Evolutionary conservation across 2,113 vertebrate genomes (phyloP).

Genomic region (Romanogobio albipinnatus): DNA sequence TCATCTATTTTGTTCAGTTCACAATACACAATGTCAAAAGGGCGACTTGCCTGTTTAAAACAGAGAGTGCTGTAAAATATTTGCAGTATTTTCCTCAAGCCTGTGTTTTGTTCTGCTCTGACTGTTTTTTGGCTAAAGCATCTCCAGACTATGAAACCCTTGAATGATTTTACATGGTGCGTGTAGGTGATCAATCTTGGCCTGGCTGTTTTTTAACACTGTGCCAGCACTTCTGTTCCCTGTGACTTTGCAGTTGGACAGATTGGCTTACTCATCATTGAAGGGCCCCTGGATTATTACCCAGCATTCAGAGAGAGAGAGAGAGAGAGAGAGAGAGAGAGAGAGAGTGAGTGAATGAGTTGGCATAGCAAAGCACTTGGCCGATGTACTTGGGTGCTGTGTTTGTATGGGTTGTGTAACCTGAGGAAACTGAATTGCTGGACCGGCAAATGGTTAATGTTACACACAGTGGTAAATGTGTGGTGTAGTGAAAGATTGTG

Average conservation of each 20-base stretch:
- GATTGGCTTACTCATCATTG: constrained; percentile 22
- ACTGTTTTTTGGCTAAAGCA: neutral
- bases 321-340: too few relatives aligned
- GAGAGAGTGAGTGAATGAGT: neutral
- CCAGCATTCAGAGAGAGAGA: constrained; percentile 3
- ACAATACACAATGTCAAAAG: neutral
- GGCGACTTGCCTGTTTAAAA: neutral
- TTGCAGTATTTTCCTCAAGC: neutral
- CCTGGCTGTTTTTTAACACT: neutral
- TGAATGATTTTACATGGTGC: constrained; percentile 5
- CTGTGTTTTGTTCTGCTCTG: neutral
- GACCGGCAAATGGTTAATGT: constrained; percentile 37
- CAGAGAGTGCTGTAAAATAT: neutral
- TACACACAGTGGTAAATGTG: neutral
- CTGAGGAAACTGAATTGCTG: constrained; percentile 38
- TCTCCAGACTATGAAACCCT: neutral
- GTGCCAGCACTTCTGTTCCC: constrained; percentile 21
- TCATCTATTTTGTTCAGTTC: neutral
- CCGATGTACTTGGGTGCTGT: constrained; percentile 3
- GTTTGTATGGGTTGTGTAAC: constrained; percentile 44
- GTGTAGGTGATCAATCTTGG: neutral
- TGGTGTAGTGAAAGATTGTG: constrained; percentile 43
- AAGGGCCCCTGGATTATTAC: neutral
- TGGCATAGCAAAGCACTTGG: constrained; percentile 32
- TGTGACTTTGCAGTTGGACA: constrained; percentile 10